Base-by-base conservation (phyloP, 1,140 invertebrate species). In the Brevipalpus yothersi region DNA sequence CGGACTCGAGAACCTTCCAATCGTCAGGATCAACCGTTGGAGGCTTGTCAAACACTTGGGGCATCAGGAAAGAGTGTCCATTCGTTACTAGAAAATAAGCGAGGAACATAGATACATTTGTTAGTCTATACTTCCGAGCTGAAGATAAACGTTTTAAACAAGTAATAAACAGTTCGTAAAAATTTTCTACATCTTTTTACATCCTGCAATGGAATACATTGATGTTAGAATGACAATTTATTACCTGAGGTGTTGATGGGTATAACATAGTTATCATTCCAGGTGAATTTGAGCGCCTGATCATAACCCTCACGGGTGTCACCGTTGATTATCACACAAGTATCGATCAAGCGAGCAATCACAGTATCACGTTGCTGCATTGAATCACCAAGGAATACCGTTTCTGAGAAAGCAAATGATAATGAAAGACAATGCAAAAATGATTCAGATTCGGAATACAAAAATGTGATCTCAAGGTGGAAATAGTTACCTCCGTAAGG, bases 261-360 rank as follows among this genome's bases (percentile, higher is more conserved):
- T 43, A 72, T 66, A 17, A 72, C 70, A 56, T 69, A 66, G 55
- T 69, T 68, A 58, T 72, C 71, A 63, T 69, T 71, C 71, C 71
- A 72, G 4, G 67, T 66, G 62, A 72, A 71, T 64, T 72, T 66
- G 58, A 70, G 67, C 10, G 69, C 68, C 43, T 69, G 65, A 49
- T 65, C 65, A 53, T 53, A 13, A 45, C 49, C 17, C 13, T 56
- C 23, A 58, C 60, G 40, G 41, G 40, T 11, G n/a, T 56, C 64
- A 69, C 70, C 71, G 65, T 70, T 70, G 54, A 73, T 66, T 7
- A 73, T 63, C 23, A 73, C 65, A 63, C 70, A 72, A 12, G 70
- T 67, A 53, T 70, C 67, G 49, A 72, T 66, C 31, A 67, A 61
- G 41, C 69, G 60, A 3, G 68, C 67, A 8, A 70, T 68, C 43